Evolutionary conservation across 1,140 invertebrate species (phyloP), one percentile per base, ranked within the genome.

Genomic region (Mactra quadrangularis): DNA sequence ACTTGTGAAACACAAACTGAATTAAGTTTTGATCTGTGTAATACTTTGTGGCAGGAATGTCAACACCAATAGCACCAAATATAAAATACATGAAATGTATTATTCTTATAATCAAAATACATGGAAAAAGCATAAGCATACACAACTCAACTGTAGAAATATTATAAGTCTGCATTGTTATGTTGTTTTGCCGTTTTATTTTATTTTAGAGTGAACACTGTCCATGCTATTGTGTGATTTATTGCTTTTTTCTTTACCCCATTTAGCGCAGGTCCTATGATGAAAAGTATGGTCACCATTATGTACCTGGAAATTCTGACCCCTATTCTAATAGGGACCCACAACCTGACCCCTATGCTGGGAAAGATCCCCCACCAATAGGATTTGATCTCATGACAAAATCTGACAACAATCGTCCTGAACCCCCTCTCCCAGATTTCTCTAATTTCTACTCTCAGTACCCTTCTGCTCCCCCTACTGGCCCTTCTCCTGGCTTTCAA

Each of bases 361-460:
- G 68, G 9, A 64, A 47, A 25, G 52, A 74, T 15, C 79, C 68
- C 13, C 79, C 71, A 17, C 41, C 68, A 53, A 11, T 82, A n/a
- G 79, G 79, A 25, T 82, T 82, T 82, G 79, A 82, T 55, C 59
- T 62, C 27, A 82, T 82, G 33, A 55, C 47, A 29, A 74, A 82
- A 75, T 15, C 52, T 31, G 71, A 74, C 22, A 52, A 64, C 47
- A 82, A 75, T 17, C 25, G 27, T 17, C 59, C 41, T n/a, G 41
- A 62, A 15, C 41, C 50, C 6, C 17, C 41, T n/a, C 50, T 29
- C 1, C 57, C 22, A 17, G 68, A 74, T 62, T 74, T 64, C 19
- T 76, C 59, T 17, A 60, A 57, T 15, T 79, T 79, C n/a, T 15
- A 52, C 41, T 38, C n/a, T 22, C 55, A 31, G 11, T 41, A 38